Evolutionary conservation across 2,113 vertebrate genomes (phyloP).

Genomic region (Limnothrissa miodon): DNA sequence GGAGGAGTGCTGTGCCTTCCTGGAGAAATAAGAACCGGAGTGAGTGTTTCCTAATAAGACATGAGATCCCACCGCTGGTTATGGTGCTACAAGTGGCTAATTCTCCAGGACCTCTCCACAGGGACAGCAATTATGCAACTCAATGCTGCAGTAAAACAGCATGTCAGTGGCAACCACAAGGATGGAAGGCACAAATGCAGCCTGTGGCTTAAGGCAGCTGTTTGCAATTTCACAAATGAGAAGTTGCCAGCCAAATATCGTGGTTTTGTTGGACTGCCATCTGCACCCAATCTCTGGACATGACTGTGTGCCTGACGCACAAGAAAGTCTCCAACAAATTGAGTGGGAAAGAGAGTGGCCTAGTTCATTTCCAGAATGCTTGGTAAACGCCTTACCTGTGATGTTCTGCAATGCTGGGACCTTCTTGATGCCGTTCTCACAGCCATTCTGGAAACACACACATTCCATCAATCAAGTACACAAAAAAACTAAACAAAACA

Average conservation of each 20-base stretch:
- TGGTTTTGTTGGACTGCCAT: not conserved
- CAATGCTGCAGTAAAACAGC: not conserved
- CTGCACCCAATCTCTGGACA: too few relatives aligned
- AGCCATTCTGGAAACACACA: conserved; percentile 52
- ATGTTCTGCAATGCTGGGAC: conserved; percentile 45
- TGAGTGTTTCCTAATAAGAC: not conserved
- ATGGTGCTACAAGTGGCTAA: not conserved
- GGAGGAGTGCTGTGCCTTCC: not conserved
- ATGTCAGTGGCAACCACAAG: not conserved
- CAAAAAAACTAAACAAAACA: too few relatives aligned
- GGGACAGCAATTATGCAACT: not conserved
- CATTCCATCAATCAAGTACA: not conserved
- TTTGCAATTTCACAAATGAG: not conserved
- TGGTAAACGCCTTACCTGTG: conserved; percentile 54
- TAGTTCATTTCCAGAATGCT: not conserved
- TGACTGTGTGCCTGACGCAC: not conserved
- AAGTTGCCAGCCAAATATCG: not conserved
- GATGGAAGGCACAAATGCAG: not conserved
- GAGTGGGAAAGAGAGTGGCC: not conserved
- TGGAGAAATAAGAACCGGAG: not conserved
- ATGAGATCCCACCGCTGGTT: not conserved
- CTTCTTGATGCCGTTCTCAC: conserved; percentile 63
- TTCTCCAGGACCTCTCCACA: not conserved
- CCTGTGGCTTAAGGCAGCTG: not conserved
- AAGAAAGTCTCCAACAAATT: not conserved